Evolutionary conservation across 2,797 vertebrate species (phyloP).

Genomic region (Rhabdomys pumilio): DNA sequence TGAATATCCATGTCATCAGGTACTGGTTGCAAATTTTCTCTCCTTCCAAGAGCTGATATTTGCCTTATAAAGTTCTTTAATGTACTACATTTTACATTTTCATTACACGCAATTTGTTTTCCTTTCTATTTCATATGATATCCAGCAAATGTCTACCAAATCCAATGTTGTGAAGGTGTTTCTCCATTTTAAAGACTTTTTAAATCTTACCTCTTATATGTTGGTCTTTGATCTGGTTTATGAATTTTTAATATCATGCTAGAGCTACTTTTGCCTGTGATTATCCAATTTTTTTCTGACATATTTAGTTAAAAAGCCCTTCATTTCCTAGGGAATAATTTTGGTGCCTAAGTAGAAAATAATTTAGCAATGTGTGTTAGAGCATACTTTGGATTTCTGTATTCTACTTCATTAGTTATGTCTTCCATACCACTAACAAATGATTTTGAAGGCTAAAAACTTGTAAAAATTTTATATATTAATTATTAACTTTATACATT

Average conservation of each 20-base stretch:
- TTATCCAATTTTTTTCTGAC: slow-evolving; percentile 12
- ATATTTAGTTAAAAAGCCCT: neutral
- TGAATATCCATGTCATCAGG: neutral
- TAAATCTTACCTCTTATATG: neutral
- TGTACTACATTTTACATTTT: neutral
- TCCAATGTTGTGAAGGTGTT: neutral
- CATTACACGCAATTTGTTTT: neutral
- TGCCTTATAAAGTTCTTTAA: neutral
- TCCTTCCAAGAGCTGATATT: neutral
- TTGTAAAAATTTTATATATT: neutral
- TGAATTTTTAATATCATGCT: neutral
- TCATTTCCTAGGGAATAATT: neutral
- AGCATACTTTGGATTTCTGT: neutral
- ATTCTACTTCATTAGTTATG: neutral
- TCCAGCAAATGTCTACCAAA: neutral
- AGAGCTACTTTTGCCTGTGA: neutral
- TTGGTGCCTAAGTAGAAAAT: neutral
- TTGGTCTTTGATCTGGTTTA: neutral
- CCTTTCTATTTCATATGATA: neutral
- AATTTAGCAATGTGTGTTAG: neutral
- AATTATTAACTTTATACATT: neutral
- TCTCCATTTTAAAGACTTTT: neutral
- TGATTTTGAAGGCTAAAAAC: neutral
- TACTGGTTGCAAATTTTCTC: neutral
- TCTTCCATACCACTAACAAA: neutral